A percentile compares a stretch with the other conserved stretches of the same genome.
Evolutionary conservation across 2,888 invertebrate species (phyloP).

Genomic region (Mesoligia furuncula): DNA sequence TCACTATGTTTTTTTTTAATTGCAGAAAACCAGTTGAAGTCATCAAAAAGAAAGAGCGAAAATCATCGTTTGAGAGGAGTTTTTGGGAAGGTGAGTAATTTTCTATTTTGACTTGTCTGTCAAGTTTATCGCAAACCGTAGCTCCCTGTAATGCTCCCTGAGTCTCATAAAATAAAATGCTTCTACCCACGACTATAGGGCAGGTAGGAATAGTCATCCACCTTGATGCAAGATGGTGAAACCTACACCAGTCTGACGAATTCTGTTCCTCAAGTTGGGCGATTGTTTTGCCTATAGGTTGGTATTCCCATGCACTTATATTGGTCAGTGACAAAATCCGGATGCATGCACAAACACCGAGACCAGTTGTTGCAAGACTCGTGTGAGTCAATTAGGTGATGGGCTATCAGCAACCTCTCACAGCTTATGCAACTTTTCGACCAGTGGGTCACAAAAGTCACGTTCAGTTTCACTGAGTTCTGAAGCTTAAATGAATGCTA

Average conservation of each 20-base stretch:
- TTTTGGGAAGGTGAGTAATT: constrained; percentile 86
- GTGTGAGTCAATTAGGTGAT: constrained; percentile 55
- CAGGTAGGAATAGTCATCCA: not conserved
- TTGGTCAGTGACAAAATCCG: constrained; percentile 43
- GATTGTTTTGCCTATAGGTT: not conserved
- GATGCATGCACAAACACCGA: constrained; percentile 30
- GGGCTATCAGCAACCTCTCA: constrained; percentile 60
- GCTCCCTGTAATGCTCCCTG: not conserved
- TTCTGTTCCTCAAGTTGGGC: constrained; percentile 11
- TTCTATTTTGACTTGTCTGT: not conserved
- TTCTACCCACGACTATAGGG: not conserved
- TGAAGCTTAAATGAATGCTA: constrained; percentile 51
- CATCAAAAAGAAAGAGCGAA: constrained; percentile 80
- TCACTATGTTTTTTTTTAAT: constrained; percentile 66
- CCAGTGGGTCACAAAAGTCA: constrained; percentile 59
- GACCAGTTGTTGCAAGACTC: constrained; percentile 44
- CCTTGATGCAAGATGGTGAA: not conserved
- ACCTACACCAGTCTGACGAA: not conserved
- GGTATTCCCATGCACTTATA: constrained; percentile 3
- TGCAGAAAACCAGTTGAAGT: constrained; percentile 82
- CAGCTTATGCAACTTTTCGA: constrained; percentile 60
- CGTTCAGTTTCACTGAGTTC: constrained; percentile 57
- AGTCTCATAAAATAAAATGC: not conserved
- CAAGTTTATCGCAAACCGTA: not conserved
- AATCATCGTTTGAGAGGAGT: constrained; percentile 81